These are phyloP conservation scores for Actias luna DNA, from an alignment of 2,888 invertebrate genomes.

Conservation along the genomic window DNA sequence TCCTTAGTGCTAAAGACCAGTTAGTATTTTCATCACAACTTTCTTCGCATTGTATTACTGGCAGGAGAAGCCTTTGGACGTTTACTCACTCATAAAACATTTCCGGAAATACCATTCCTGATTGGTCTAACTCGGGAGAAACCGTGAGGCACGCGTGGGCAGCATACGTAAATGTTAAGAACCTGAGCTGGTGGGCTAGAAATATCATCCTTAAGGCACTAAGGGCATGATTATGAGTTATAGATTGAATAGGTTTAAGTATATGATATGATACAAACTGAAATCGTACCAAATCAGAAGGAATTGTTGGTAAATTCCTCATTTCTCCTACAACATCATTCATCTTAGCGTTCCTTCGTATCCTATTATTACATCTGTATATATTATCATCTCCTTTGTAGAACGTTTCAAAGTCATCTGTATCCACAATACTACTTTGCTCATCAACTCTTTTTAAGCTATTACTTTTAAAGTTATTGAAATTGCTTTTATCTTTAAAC, in stretches of 20 bases:
- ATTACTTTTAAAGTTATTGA: constrained; percentile 7
- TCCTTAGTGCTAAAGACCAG: too few relatives aligned
- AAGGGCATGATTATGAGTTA: not conserved
- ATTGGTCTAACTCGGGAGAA: too few relatives aligned
- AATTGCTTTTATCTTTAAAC: not conserved
- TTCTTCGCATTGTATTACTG: too few relatives aligned
- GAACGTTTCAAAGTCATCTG: constrained; percentile 37
- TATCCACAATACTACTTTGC: constrained; percentile 14
- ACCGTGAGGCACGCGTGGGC: too few relatives aligned
- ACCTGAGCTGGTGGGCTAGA: too few relatives aligned
- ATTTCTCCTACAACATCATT: constrained; percentile 31
- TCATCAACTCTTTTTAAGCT: not conserved
- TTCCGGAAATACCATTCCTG: too few relatives aligned
- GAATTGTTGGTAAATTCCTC: constrained; percentile 39
- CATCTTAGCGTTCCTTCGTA: constrained; percentile 33
- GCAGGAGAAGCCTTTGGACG: too few relatives aligned
- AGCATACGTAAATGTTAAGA: too few relatives aligned
- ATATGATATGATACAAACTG: not conserved
- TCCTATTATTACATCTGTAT: constrained; percentile 38
- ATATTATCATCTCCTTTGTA: constrained; percentile 44
- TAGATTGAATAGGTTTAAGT: not conserved
- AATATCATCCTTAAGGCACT: too few relatives aligned
- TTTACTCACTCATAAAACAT: too few relatives aligned
- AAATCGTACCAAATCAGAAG: constrained; percentile 35
- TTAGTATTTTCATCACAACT: too few relatives aligned